Conservation (phyloP, 2,888 invertebrate species). For the Falcaria lacertinaria region DNA sequence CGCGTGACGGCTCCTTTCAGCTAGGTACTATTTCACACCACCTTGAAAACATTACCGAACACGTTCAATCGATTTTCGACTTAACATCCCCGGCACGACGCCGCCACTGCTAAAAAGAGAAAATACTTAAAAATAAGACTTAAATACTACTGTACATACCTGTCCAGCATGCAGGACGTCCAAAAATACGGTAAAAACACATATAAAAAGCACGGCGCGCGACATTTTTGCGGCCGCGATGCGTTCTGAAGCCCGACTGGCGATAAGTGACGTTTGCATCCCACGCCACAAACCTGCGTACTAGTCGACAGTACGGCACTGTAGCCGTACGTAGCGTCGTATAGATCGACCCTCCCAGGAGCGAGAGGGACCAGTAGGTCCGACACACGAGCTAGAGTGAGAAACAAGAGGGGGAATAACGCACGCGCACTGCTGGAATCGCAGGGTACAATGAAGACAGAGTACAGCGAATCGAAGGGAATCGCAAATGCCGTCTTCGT, state of each 20-base stretch:
- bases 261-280: constrained; percentile 56
- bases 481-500: constrained; percentile 69
- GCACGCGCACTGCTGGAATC: constrained; percentile 69
- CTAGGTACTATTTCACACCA: constrained; percentile 61
- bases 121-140: constrained; percentile 17
- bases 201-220: constrained; percentile 81
- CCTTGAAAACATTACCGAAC: constrained; percentile 69
- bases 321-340: constrained; percentile 73
- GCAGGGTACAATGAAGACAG: constrained; percentile 63
- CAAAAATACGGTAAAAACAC: constrained; percentile 80
- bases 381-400: constrained; percentile 29
- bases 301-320: constrained; percentile 62
- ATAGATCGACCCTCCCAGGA: constrained; percentile 76
- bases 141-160: constrained; percentile 57
- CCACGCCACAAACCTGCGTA: constrained; percentile 74
- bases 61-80: constrained; percentile 73
- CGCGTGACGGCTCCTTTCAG: constrained; percentile 56
- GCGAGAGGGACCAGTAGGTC: constrained; percentile 42
- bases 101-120: constrained; percentile 14
- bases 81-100: constrained; percentile 37
- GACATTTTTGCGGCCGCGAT: constrained; percentile 79
- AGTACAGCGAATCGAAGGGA: constrained; percentile 44
- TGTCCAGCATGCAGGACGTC: constrained; percentile 78
- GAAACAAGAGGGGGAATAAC: constrained; percentile 57
- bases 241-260: constrained; percentile 52